phyloP scores from a whole-genome alignment of 2,797 vertebrate genomes.

The Tragelaphus oryx region DNA sequence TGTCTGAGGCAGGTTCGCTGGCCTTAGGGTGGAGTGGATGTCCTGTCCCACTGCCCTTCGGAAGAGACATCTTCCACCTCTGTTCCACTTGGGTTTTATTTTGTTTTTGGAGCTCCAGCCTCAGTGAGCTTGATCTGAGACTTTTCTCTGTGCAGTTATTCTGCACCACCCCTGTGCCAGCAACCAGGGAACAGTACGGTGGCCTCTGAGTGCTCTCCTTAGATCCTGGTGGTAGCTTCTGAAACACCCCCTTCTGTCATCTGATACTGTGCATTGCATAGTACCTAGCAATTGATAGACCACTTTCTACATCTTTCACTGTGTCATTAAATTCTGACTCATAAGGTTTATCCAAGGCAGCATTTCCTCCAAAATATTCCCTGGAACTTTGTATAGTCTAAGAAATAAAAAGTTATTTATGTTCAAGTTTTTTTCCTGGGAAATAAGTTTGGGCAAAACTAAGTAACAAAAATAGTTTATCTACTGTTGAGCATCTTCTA shows the following conservation, averaged over 20 bases:
- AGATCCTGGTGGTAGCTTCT: background rate
- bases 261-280: background rate
- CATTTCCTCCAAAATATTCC: background rate
- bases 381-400: background rate
- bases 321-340: background rate
- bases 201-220: background rate
- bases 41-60: background rate
- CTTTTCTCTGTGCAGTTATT: background rate
- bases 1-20: background rate
- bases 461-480: background rate
- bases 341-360: background rate
- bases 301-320: background rate
- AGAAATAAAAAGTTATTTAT: background rate
- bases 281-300: background rate
- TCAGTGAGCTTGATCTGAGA: background rate
- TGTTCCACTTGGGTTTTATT: background rate
- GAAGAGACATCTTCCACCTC: background rate
- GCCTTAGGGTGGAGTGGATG: background rate
- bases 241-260: background rate
- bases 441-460: background rate
- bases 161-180: background rate
- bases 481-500: background rate
- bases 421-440: background rate
- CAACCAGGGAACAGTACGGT: background rate
- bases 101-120: background rate